These are phyloP conservation scores for Crypturellus tataupa DNA, from an alignment of 2,797 vertebrate genomes.

Conservation along the genomic window DNA sequence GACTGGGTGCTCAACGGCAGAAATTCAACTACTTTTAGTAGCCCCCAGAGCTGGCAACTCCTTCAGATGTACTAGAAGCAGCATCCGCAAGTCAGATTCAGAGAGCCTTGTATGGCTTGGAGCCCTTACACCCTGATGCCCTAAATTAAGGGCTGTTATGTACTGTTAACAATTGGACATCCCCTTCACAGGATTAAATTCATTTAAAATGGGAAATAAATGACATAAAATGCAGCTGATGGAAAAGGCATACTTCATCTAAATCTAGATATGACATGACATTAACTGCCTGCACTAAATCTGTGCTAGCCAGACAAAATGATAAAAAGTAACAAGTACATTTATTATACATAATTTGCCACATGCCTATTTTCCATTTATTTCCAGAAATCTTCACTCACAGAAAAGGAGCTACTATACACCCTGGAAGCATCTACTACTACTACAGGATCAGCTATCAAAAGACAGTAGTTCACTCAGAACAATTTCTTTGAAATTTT, in stretches of 20 bases:
- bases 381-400: conserved; percentile 14
- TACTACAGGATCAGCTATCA: not conserved
- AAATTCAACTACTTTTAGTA: not conserved
- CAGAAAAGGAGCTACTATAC: not conserved
- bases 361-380: not conserved
- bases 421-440: not conserved
- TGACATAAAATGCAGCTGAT: not conserved
- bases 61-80: not conserved
- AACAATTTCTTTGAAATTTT: not conserved
- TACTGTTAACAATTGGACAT: not conserved
- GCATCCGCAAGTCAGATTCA: rapidly evolving
- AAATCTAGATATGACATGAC: conserved; percentile 11
- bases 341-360: not conserved
- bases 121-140: not conserved
- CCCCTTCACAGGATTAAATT: not conserved
- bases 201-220: not conserved
- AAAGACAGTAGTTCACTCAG: not conserved
- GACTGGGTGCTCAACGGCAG: not conserved
- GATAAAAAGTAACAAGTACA: not conserved
- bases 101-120: not conserved
- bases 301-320: not conserved
- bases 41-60: not conserved
- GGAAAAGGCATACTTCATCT: not conserved
- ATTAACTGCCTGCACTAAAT: not conserved
- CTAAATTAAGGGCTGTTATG: not conserved